Evolutionary conservation across 2,797 vertebrate genomes (phyloP).

Genomic region (Coranthus polyacanthus): DNA sequence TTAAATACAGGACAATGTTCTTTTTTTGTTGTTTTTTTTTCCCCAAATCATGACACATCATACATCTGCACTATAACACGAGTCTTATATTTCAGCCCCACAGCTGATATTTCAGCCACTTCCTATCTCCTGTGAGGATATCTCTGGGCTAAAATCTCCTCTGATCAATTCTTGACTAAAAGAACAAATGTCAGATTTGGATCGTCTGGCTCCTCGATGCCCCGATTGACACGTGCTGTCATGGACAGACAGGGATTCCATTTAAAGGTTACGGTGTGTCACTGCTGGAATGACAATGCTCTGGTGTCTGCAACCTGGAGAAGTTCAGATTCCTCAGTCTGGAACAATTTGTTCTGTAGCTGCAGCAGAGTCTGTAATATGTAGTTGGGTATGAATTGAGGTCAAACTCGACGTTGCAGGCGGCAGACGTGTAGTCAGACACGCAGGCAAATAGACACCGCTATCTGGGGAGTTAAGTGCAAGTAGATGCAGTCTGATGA

Average conservation of each 20-base stretch:
- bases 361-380: conserved; percentile 48
- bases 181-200: conserved; percentile 83
- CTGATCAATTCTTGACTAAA: conserved; percentile 76
- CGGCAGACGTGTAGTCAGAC: conserved; percentile 62
- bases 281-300: conserved; percentile 76
- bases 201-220: conserved; percentile 63
- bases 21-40: no score
- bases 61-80: conserved; percentile 18
- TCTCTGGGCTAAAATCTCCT: conserved; percentile 50
- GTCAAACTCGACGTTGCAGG: conserved; percentile 70
- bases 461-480: conserved; percentile 70
- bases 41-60: neutral
- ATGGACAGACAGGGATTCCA: conserved; percentile 73
- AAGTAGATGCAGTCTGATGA: conserved; percentile 75
- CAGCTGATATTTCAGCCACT: conserved; percentile 54
- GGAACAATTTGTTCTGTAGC: conserved; percentile 67
- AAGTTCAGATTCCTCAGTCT: conserved; percentile 53
- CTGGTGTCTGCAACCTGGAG: conserved; percentile 35
- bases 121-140: conserved; percentile 54
- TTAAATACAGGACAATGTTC: no score
- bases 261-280: conserved; percentile 78
- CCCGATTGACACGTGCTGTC: conserved; percentile 61
- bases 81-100: conserved; percentile 23
- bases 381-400: conserved; percentile 73
- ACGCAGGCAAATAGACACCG: conserved; percentile 58